Conservation (phyloP, 2,113 vertebrate genomes). For the Odobenus rosmarus region DNA sequence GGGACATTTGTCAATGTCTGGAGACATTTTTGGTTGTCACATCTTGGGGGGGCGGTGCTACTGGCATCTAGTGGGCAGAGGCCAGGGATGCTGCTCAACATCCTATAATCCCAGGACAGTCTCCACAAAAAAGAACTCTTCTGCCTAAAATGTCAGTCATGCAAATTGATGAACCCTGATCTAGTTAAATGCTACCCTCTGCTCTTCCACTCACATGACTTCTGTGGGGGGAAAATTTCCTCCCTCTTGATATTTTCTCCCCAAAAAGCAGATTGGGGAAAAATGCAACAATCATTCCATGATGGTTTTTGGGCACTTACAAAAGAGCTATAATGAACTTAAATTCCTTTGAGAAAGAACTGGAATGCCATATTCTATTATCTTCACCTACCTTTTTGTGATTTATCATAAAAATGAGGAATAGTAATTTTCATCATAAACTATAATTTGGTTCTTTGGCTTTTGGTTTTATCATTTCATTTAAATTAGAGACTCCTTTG, state of each 20-base stretch:
- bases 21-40: not conserved
- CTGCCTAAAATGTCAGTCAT: not conserved
- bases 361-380: not conserved
- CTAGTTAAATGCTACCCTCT: not conserved
- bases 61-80: not conserved
- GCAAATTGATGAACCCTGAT: not conserved
- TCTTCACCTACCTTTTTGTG: not conserved
- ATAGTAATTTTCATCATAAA: not conserved
- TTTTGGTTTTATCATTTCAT: not conserved
- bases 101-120: not conserved
- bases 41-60: not conserved
- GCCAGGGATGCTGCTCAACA: not conserved
- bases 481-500: not conserved
- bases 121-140: too few relatives aligned
- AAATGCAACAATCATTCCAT: not conserved
- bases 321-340: not conserved
- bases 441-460: not conserved
- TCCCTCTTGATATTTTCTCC: not conserved
- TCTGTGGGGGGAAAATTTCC: not conserved
- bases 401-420: not conserved
- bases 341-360: not conserved
- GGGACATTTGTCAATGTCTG: not conserved
- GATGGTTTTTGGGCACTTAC: not conserved
- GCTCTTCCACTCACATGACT: not conserved
- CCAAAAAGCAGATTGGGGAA: not conserved